Percentiles rank a stretch among this genome's conserved stretches.
phyloP scores from a whole-genome alignment of 92 coral and sea anemone genomes.

The Bergia puertoricense region DNA sequence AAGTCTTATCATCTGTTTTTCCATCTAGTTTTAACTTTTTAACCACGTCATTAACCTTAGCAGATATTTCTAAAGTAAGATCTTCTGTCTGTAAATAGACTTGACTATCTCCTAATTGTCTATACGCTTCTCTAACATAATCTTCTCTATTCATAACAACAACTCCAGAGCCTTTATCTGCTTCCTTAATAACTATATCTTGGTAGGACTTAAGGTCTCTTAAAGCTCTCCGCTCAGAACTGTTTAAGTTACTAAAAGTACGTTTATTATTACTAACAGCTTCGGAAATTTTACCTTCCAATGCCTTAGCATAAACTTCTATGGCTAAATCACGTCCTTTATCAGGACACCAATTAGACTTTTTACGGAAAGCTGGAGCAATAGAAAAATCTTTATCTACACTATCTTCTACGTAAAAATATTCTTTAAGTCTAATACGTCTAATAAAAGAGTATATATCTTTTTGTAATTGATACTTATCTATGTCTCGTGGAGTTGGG shows the following conservation, averaged over 20 bases:
- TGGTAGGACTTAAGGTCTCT: conserved; percentile 14
- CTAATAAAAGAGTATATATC: conserved; percentile 11
- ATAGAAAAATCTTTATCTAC: conserved; percentile 9
- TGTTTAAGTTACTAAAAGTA: conserved; percentile 10
- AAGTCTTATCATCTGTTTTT: conserved; percentile 14
- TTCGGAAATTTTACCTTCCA: conserved; percentile 13
- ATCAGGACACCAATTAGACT: conserved; percentile 17
- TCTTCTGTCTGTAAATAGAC: conserved; percentile 11
- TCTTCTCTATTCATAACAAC: too few relatives aligned
- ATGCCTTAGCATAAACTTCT: conserved; percentile 9
- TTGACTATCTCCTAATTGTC: not conserved
- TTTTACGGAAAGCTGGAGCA: conserved; percentile 13
- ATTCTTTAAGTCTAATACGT: conserved; percentile 18
- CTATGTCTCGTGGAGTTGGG: conserved; percentile 11
- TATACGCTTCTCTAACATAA: not conserved
- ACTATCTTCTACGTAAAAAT: conserved; percentile 9
- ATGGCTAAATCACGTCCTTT: conserved; percentile 1
- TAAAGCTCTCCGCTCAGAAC: conserved; percentile 15
- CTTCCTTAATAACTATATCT: conserved; percentile 11
- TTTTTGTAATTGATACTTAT: conserved; percentile 1
- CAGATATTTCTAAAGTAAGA: conserved; percentile 17
- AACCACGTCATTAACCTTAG: conserved; percentile 14
- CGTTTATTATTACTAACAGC: conserved; percentile 12
- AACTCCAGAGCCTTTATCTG: conserved; percentile 9
- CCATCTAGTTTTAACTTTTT: not conserved